These are phyloP conservation scores for Eledona agricola DNA, from an alignment of 2,888 invertebrate species.

Conservation along the genomic window DNA sequence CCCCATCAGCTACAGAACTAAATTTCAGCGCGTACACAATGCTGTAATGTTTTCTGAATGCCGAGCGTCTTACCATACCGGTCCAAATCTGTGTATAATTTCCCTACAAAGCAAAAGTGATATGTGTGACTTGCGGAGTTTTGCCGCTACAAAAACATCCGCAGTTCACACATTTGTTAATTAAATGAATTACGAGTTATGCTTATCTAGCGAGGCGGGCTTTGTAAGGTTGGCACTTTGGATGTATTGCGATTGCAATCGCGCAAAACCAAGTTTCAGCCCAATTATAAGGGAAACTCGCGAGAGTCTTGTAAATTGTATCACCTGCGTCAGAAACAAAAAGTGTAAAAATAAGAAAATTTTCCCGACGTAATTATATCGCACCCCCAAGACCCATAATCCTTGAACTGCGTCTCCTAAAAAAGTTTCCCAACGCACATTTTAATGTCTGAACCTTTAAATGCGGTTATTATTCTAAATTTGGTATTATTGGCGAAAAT, in stretches of 20 bases:
- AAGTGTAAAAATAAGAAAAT: background rate
- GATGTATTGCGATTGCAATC: slow-evolving; percentile 1
- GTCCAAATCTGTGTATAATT: slow-evolving; percentile 34
- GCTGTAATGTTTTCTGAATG: slow-evolving; percentile 30
- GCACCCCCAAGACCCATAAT: slow-evolving; percentile 1
- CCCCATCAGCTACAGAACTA: slow-evolving; percentile 28
- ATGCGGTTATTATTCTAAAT: too few relatives aligned
- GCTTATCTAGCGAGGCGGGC: background rate
- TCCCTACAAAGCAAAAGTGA: slow-evolving; percentile 36
- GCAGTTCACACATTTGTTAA: slow-evolving; percentile 3
- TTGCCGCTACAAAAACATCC: background rate
- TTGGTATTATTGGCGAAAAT: too few relatives aligned
- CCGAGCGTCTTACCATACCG: slow-evolving; percentile 3
- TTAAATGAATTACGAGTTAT: slow-evolving; percentile 1
- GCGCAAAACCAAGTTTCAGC: too few relatives aligned
- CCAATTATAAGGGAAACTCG: too few relatives aligned
- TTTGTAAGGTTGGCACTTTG: background rate
- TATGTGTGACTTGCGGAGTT: slow-evolving; percentile 16
- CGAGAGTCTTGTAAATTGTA: too few relatives aligned
- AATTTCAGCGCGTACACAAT: slow-evolving; percentile 10
- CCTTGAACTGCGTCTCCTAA: background rate
- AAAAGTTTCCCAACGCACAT: background rate
- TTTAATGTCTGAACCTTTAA: too few relatives aligned
- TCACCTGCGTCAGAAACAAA: background rate
- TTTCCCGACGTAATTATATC: slow-evolving; percentile 2